Evolutionary conservation across 2,797 vertebrate genomes (phyloP).

Genomic region (Acipenser oxyrinchus): DNA sequence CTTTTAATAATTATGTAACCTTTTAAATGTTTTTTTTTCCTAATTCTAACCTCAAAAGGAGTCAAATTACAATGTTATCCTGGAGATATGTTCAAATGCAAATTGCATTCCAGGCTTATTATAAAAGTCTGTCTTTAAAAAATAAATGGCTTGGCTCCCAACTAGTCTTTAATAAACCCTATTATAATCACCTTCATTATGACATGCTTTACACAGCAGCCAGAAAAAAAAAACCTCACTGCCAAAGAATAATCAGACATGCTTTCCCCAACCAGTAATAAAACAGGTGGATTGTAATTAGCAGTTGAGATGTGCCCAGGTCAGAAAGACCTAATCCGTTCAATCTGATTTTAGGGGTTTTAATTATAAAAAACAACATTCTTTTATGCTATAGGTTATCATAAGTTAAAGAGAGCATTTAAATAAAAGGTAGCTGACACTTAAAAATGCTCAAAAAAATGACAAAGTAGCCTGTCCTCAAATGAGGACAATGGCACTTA

Average conservation of each 20-base stretch:
- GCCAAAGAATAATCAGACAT: slow-evolving; percentile 10
- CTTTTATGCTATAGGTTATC: too few species aligned
- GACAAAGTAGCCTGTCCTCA: too few species aligned
- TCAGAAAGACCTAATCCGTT: not conserved
- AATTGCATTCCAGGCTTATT: not conserved
- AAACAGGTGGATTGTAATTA: slow-evolving; percentile 9
- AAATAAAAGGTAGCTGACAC: too few species aligned
- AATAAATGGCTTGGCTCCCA: not conserved
- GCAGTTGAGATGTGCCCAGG: not conserved
- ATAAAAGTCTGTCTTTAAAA: not conserved
- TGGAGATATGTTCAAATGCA: slow-evolving; percentile 7
- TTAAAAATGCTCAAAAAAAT: too few species aligned
- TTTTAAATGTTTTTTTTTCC: slow-evolving; percentile 23
- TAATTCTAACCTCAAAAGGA: not conserved
- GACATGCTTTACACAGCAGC: not conserved
- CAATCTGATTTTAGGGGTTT: too few species aligned
- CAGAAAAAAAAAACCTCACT: not conserved
- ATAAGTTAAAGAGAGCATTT: too few species aligned
- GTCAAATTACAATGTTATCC: slow-evolving; percentile 7
- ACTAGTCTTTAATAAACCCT: slow-evolving; percentile 4
- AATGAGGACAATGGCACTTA: too few species aligned
- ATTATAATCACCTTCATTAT: slow-evolving; percentile 9
- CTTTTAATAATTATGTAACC: slow-evolving; percentile 37
- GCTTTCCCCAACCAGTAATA: not conserved
- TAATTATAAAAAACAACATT: too few species aligned